These are phyloP conservation scores for Darevskia nairensis DNA, from an alignment of 2,797 vertebrate species.

Conservation along the genomic window DNA sequence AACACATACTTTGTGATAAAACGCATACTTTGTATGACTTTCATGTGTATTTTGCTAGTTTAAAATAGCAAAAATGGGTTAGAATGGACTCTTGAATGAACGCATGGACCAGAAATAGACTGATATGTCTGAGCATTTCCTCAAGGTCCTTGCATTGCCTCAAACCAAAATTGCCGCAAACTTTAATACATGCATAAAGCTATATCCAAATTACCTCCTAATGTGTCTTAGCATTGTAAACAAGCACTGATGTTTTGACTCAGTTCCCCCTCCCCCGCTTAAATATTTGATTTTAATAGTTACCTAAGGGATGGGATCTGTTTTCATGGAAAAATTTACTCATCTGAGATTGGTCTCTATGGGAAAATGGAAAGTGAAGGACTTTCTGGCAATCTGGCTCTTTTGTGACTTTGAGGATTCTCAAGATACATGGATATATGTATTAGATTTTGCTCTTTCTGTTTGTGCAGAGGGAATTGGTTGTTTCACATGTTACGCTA, in stretches of 20 bases:
- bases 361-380: not conserved
- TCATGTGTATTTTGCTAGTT: too few species aligned
- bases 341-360: not conserved
- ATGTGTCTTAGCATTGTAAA: not conserved
- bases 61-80: not conserved
- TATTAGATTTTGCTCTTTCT: not conserved
- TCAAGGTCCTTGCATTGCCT: not conserved
- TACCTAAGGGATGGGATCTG: not conserved
- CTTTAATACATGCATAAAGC: not conserved
- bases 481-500: slow-evolving; percentile 3
- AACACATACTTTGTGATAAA: too few species aligned
- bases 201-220: not conserved
- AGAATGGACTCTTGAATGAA: not conserved
- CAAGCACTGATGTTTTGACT: not conserved
- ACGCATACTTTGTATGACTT: too few species aligned
- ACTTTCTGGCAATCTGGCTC: slow-evolving; percentile 7
- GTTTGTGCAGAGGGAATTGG: not conserved
- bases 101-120: not conserved
- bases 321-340: slow-evolving; percentile 20
- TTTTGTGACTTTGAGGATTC: not conserved
- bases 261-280: not conserved
- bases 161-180: not conserved
- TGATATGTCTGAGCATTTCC: not conserved
- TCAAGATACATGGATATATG: not conserved
- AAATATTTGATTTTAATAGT: not conserved